phyloP scores from a whole-genome alignment of 2,888 invertebrate species.

The Apotomis capreana region DNA sequence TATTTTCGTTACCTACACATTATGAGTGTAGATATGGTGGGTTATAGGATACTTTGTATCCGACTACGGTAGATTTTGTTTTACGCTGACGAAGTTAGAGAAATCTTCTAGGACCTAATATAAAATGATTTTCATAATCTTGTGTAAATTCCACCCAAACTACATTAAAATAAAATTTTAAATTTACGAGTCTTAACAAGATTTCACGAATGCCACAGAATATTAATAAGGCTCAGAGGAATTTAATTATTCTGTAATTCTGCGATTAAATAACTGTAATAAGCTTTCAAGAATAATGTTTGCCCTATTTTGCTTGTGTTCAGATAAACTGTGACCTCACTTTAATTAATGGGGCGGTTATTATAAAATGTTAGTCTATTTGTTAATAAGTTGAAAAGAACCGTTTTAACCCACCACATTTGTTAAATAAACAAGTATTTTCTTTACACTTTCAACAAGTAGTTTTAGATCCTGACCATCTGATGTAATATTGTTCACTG shows the following conservation, averaged over 20 bases:
- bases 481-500: too few relatives aligned
- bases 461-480: too few relatives aligned
- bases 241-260: constrained; percentile 23
- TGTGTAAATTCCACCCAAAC: not conserved
- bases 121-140: not conserved
- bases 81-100: too few relatives aligned
- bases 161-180: constrained; percentile 1
- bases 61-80: too few relatives aligned
- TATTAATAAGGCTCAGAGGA: constrained; percentile 19
- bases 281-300: constrained; percentile 10
- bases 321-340: not conserved
- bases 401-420: too few relatives aligned
- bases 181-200: constrained; percentile 3
- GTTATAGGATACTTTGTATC: too few relatives aligned
- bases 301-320: constrained; percentile 4
- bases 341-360: constrained; percentile 6
- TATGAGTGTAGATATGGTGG: too few relatives aligned
- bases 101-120: too few relatives aligned
- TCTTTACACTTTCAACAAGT: too few relatives aligned
- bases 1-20: too few relatives aligned
- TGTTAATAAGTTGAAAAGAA: too few relatives aligned
- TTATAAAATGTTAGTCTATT: not conserved
- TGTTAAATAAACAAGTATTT: too few relatives aligned
- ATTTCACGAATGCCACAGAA: constrained; percentile 16
- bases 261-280: constrained; percentile 7